Percentiles rank a stretch among this genome's conserved stretches.
Evolutionary conservation across 2,888 invertebrate genomes (phyloP).

Genomic region (Melanargia galathea): DNA sequence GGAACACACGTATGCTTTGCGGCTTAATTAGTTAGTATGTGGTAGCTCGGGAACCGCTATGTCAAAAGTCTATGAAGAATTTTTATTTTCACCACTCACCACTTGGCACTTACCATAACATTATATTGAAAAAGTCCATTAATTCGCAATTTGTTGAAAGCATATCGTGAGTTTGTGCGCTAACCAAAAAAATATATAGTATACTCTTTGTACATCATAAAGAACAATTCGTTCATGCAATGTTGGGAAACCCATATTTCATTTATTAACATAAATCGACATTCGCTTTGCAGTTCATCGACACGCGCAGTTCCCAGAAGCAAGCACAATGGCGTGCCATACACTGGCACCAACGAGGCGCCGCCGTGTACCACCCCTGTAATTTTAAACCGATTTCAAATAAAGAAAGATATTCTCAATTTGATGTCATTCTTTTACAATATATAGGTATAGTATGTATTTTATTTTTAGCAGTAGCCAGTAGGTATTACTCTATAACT

Average conservation of each 20-base stretch:
- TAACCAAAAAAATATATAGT: background rate
- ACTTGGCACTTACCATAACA: background rate
- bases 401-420: no score
- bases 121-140: background rate
- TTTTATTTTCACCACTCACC: background rate
- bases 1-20: no score
- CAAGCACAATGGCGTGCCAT: conserved; percentile 53
- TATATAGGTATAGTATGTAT: no score
- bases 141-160: background rate
- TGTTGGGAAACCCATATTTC: conserved; percentile 42
- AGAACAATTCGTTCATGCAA: conserved; percentile 20
- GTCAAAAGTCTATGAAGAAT: background rate
- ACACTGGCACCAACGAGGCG: conserved; percentile 54
- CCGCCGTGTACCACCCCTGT: conserved; percentile 25
- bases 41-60: background rate
- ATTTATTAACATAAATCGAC: conserved; percentile 45
- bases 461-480: no score
- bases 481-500: no score
- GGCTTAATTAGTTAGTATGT: no score
- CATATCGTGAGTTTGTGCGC: background rate
- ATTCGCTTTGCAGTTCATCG: conserved; percentile 53
- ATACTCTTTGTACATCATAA: conserved; percentile 26
- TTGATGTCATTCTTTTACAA: no score
- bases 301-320: conserved; percentile 59
- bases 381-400: background rate